Evolutionary conservation across 2,888 invertebrate species (phyloP), one percentile per base, ranked within the genome.

Genomic region (Antheraea assamensis): DNA sequence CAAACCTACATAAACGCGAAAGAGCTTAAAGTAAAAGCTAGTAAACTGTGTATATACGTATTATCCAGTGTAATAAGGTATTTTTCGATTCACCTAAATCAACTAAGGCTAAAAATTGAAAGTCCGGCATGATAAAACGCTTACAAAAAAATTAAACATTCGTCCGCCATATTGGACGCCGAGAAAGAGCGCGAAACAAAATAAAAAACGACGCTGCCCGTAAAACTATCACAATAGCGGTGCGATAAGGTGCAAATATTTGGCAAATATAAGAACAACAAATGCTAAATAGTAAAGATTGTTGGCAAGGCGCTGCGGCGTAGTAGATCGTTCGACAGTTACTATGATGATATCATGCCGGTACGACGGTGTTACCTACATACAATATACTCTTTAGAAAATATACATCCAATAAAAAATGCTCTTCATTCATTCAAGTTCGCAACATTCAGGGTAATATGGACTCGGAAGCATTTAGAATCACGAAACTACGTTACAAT

Each of bases 191-290:
- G 85, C 87, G 87, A 85, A 86, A 85, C 80, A 84, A 83, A 83
- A 87, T 86, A 86, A 88, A 64, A 88, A 86, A 87, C 87, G 85
- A 83, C 78, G 76, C 85, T 87, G 83, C 88, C 85, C 88, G 83
- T 89, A 89, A 89, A 89, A 88, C 87, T 88, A 90, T 92, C 88
- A 88, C 86, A 88, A 85, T 84, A 83, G 77, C 78, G 78, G 75
- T 74, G 83, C 86, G 88, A 90, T 88, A 90, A 91, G 88, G 90
- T 89, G 90, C 85, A 88, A 90, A 90, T 89, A 90, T 90, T 91
- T 92, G 90, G 90, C 92, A 87, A 89, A 92, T 89, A 90, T 88
- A 88, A 87, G 88, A 89, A 88, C 87, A 90, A 90, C 88, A 90
- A 86, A 87, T 85, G 86, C 87, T 88, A 88, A 89, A 89, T 88